Evolutionary conservation across 1,140 invertebrate genomes (phyloP).

Genomic region (Bombus cullumanus): DNA sequence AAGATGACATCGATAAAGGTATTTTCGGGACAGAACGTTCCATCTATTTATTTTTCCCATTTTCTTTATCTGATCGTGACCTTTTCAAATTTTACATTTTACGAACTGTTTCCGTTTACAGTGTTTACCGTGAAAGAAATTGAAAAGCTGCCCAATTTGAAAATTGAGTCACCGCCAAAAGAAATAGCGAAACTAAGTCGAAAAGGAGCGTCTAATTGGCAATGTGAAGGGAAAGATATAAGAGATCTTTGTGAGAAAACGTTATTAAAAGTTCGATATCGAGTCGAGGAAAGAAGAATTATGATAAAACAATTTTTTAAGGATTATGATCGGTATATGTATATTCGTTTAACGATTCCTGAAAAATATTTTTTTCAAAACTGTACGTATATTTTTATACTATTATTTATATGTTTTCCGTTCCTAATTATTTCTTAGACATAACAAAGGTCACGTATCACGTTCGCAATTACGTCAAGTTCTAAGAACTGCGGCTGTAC

Average conservation of each 20-base stretch:
- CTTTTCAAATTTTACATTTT: neutral
- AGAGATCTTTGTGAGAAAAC: constrained; percentile 84
- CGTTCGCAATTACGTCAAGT: constrained; percentile 86
- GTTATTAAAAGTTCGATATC: constrained; percentile 81
- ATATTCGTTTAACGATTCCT: neutral
- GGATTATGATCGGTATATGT: constrained; percentile 85
- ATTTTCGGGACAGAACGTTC: neutral
- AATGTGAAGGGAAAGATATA: constrained; percentile 70
- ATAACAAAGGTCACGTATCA: constrained; percentile 87
- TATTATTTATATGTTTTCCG: neutral
- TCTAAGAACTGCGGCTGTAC: constrained; percentile 85
- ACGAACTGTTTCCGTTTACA: constrained; percentile 56
- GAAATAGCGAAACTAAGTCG: constrained; percentile 80
- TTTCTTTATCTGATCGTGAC: neutral
- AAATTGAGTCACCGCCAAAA: constrained; percentile 78
- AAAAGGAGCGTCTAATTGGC: constrained; percentile 82
- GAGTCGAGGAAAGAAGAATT: constrained; percentile 82
- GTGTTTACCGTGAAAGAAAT: constrained; percentile 88
- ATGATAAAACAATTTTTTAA: constrained; percentile 86
- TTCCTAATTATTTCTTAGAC: constrained; percentile 75
- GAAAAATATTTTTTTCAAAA: neutral
- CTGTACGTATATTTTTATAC: too few relatives aligned
- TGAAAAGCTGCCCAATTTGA: constrained; percentile 85
- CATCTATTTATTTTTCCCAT: neutral
- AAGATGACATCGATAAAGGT: constrained; percentile 88